Percentiles rank a stretch among this genome's conserved stretches.
Evolutionary conservation across 2,113 vertebrate species (phyloP).

Genomic region (Poecilia latipinna): DNA sequence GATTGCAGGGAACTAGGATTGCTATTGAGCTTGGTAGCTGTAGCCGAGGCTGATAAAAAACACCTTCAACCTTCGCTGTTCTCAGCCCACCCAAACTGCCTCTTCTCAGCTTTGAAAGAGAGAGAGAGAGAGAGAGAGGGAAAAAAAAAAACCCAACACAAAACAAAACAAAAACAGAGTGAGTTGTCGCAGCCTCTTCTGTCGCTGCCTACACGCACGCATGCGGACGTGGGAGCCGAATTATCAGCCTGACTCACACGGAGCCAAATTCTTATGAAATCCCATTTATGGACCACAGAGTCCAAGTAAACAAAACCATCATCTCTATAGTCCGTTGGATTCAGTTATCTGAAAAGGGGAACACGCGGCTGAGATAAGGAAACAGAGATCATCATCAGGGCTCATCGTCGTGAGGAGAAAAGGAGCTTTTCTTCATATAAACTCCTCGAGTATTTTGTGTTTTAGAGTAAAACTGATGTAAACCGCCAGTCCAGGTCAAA

Average conservation of each 20-base stretch:
- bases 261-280: slow-evolving; percentile 54
- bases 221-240: slow-evolving; percentile 60
- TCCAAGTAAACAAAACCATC: slow-evolving; percentile 36
- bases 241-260: slow-evolving; percentile 61
- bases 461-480: slow-evolving; percentile 31
- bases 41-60: slow-evolving; percentile 37
- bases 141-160: slow-evolving; percentile 29
- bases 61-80: slow-evolving; percentile 42
- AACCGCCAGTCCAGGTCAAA: slow-evolving; percentile 37
- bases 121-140: slow-evolving; percentile 20
- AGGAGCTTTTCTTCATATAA: slow-evolving; percentile 20
- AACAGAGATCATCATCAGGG: neutral
- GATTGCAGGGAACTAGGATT: slow-evolving; percentile 36
- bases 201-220: slow-evolving; percentile 61
- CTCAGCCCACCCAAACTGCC: slow-evolving; percentile 54
- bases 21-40: slow-evolving; percentile 38
- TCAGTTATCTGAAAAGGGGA: neutral
- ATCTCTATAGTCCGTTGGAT: slow-evolving; percentile 11
- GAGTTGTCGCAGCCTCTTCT: slow-evolving; percentile 55
- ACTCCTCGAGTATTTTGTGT: slow-evolving; percentile 19
- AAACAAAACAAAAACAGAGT: slow-evolving; percentile 32
- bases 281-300: slow-evolving; percentile 13
- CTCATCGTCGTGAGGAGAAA: slow-evolving; percentile 2
- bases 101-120: slow-evolving; percentile 41
- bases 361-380: neutral